phyloP scores from a whole-genome alignment of 2,113 vertebrate genomes.

The Helogale parvula region DNA sequence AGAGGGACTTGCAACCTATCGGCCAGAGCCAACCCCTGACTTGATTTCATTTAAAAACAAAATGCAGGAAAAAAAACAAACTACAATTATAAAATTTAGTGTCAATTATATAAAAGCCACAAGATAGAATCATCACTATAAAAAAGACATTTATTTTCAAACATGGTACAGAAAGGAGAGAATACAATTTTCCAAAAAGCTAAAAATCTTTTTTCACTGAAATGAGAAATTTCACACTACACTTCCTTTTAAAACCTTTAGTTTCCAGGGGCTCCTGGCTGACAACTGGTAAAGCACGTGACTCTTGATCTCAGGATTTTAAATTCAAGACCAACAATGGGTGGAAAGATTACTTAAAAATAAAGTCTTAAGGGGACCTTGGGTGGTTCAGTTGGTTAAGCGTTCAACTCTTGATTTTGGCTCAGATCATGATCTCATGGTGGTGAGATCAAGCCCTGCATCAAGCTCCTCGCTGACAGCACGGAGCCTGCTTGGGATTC shows the following conservation, averaged over 20 bases:
- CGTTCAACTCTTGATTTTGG: too few species aligned
- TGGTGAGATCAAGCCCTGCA: too few species aligned
- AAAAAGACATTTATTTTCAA: background rate
- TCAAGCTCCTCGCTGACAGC: too few species aligned
- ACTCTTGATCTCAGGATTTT: too few species aligned
- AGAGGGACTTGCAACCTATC: background rate
- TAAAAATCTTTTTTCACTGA: background rate
- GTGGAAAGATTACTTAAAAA: too few species aligned
- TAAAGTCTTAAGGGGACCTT: too few species aligned
- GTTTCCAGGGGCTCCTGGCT: too few species aligned
- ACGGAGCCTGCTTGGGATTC: too few species aligned
- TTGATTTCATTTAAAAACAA: background rate
- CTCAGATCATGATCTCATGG: too few species aligned
- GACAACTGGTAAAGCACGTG: too few species aligned
- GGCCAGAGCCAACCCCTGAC: background rate
- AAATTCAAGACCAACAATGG: too few species aligned
- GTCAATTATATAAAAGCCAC: background rate
- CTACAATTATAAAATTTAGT: background rate
- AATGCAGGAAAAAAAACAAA: background rate
- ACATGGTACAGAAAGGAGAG: background rate
- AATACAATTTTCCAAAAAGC: background rate
- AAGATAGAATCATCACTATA: background rate
- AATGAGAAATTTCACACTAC: background rate
- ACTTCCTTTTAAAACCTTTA: background rate
- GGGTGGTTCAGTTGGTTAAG: too few species aligned